Conservation (phyloP, 1,140 invertebrate genomes). For the Drosophila pallidifrons region DNA sequence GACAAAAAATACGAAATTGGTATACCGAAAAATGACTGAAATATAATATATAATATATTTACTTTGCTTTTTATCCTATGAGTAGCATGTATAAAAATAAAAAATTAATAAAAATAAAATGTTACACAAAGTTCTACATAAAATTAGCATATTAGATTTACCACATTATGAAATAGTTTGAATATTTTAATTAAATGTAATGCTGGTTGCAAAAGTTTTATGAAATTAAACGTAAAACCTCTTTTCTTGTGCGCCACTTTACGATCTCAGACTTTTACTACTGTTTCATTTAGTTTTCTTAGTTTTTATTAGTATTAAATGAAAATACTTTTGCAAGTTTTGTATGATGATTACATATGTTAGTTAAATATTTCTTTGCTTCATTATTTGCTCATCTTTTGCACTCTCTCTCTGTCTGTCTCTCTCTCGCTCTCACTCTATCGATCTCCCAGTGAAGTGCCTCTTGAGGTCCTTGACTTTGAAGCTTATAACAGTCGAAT, state of each 20-base stretch:
- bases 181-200: neutral
- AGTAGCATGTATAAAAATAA: too few relatives aligned
- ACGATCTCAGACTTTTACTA: neutral
- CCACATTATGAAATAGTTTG: neutral
- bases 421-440: neutral
- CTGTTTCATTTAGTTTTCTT: neutral
- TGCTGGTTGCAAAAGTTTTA: neutral
- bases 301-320: conserved; percentile 7
- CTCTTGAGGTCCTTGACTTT: conserved; percentile 30
- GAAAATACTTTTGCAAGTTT: neutral
- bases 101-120: too few relatives aligned
- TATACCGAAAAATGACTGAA: too few relatives aligned
- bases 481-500: conserved; percentile 17
- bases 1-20: too few relatives aligned
- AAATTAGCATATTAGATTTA: too few relatives aligned
- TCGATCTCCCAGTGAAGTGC: neutral
- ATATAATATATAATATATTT: too few relatives aligned
- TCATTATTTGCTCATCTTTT: neutral
- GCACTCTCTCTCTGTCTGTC: neutral
- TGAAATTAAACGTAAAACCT: neutral
- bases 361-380: neutral
- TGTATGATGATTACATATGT: neutral
- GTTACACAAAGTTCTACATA: too few relatives aligned
- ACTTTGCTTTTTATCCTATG: too few relatives aligned
- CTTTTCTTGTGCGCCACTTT: neutral